Conservation (phyloP, 2,888 invertebrate species). For the Drosophila ezoana region DNA sequence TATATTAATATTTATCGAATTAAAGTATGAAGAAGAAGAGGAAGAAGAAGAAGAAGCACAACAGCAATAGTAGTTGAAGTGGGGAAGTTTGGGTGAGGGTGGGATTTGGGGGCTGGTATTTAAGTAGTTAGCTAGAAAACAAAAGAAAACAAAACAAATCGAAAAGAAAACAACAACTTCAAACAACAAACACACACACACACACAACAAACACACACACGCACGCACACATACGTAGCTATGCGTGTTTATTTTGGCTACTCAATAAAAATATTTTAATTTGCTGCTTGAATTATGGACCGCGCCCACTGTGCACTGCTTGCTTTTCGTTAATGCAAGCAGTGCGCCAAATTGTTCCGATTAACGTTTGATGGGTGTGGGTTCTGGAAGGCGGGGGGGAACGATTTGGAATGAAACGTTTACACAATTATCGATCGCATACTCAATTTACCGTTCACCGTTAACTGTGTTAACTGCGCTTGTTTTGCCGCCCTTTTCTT, state of each 20-base stretch:
- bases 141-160: background rate
- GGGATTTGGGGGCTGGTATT: slow-evolving; percentile 4
- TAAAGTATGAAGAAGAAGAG: background rate
- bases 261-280: background rate
- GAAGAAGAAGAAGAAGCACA: no score
- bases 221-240: background rate
- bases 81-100: background rate
- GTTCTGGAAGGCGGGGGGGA: background rate
- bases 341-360: slow-evolving; percentile 18
- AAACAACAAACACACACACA: background rate
- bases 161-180: background rate
- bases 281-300: no score
- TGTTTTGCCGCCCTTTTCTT: slow-evolving; percentile 14
- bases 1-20: slow-evolving; percentile 31
- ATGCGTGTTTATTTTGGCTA: background rate
- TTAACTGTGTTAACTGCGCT: slow-evolving; percentile 14
- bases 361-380: background rate
- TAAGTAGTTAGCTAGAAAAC: slow-evolving; percentile 33
- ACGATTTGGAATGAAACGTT: background rate
- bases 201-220: slow-evolving; percentile 2
- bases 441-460: background rate
- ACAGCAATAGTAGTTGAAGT: background rate
- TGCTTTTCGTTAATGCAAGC: slow-evolving; percentile 16
- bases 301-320: slow-evolving; percentile 19
- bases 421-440: slow-evolving; percentile 1